Conservation (phyloP, 2,888 invertebrate genomes). For the Callosobruchus maculatus region DNA sequence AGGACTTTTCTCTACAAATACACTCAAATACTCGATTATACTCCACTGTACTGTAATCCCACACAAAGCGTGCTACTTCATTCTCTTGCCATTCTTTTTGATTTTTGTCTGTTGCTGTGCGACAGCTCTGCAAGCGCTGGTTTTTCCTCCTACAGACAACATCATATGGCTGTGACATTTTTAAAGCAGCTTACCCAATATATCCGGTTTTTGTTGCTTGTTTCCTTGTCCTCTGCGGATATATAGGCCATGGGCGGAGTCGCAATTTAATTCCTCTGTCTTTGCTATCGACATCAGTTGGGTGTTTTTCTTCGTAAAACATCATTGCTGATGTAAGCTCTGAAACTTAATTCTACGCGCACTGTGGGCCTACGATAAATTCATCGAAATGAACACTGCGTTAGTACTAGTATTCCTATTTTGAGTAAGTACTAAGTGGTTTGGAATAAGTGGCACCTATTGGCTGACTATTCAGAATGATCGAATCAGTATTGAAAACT, state of each 20-base stretch:
- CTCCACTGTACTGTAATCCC: not conserved
- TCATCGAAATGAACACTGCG: no score
- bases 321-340: no score
- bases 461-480: no score
- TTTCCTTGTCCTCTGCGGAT: slow-evolving; percentile 21
- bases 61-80: not conserved
- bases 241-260: slow-evolving; percentile 1
- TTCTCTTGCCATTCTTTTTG: not conserved
- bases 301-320: no score
- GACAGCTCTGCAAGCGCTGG: not conserved
- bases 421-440: no score
- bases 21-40: not conserved
- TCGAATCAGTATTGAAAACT: no score
- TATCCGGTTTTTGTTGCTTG: slow-evolving; percentile 17
- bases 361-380: no score
- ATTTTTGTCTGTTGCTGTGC: not conserved
- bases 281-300: no score
- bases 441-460: no score
- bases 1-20: not conserved
- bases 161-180: slow-evolving; percentile 30
- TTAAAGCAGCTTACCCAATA: slow-evolving; percentile 28
- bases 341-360: no score
- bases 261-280: not conserved
- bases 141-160: not conserved
- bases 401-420: no score